phyloP scores from a whole-genome alignment of 2,113 vertebrate genomes.

The Hippolais icterina region DNA sequence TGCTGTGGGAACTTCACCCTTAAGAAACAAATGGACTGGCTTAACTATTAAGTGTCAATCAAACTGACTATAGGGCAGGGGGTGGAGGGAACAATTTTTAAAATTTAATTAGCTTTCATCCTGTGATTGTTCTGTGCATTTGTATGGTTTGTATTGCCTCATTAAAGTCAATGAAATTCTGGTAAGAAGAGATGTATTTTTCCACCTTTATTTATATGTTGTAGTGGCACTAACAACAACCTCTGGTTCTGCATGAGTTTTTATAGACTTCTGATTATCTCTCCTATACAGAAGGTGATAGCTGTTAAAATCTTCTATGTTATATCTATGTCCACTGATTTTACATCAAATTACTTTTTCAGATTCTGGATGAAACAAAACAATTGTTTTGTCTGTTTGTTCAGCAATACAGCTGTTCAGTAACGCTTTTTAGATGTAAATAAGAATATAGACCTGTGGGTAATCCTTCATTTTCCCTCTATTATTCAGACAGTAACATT shows the following conservation, averaged over 20 bases:
- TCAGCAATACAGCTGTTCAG: not conserved
- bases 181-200: not conserved
- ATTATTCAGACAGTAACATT: not conserved
- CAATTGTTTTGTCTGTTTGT: not conserved
- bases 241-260: not conserved
- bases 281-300: not conserved
- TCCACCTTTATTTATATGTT: not conserved
- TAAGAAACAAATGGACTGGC: constrained; percentile 65
- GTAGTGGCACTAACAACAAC: not conserved
- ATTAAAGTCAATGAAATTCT: constrained; percentile 53
- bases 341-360: not conserved
- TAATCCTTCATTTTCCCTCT: not conserved
- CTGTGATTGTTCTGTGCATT: constrained; percentile 23
- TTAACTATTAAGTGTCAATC: constrained; percentile 79
- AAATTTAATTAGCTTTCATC: constrained; percentile 63
- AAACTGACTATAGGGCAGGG: not conserved
- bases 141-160: constrained; percentile 48
- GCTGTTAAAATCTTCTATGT: not conserved
- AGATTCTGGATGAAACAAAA: not conserved
- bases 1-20: constrained; percentile 53
- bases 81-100: not conserved
- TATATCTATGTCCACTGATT: not conserved
- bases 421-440: not conserved
- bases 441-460: not conserved
- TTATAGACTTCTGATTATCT: not conserved